These are phyloP conservation scores for Nerophis lumbriciformis DNA, from an alignment of 2,113 vertebrate genomes.

Conservation along the genomic window DNA sequence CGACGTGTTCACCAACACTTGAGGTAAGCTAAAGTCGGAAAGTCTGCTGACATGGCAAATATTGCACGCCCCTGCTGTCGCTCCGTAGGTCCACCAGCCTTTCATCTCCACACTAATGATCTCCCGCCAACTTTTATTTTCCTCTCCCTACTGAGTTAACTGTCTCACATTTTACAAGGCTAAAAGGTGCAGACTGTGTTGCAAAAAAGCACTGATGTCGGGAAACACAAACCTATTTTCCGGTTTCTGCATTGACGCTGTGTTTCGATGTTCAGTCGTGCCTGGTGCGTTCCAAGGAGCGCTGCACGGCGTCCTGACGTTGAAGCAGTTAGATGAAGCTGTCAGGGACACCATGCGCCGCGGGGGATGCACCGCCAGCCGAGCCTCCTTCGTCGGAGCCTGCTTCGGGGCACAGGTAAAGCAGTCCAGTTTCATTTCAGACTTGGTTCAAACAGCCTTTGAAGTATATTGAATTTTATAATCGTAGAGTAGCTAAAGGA, in stretches of 20 bases:
- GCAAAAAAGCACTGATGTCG: neutral
- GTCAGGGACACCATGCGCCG: slow-evolving; percentile 66
- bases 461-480: too few relatives aligned
- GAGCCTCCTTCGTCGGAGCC: slow-evolving; percentile 66
- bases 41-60: slow-evolving; percentile 44
- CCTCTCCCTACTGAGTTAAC: slow-evolving; percentile 29
- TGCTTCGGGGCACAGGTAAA: slow-evolving; percentile 68
- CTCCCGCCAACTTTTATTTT: slow-evolving; percentile 26
- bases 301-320: slow-evolving; percentile 62
- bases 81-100: slow-evolving; percentile 24
- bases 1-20: slow-evolving; percentile 65
- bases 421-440: neutral
- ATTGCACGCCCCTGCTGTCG: slow-evolving; percentile 28
- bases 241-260: neutral
- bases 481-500: too few relatives aligned
- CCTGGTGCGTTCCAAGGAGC: slow-evolving; percentile 69
- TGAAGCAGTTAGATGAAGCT: slow-evolving; percentile 53
- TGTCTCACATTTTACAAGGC: slow-evolving; percentile 24
- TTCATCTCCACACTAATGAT: slow-evolving; percentile 50
- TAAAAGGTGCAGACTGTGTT: slow-evolving; percentile 10
- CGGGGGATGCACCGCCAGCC: slow-evolving; percentile 66
- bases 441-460: neutral
- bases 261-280: slow-evolving; percentile 46
- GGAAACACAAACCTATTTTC: neutral
- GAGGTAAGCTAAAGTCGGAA: slow-evolving; percentile 52